Evolutionary conservation across 2,888 invertebrate species (phyloP).

Genomic region (Lypha dubia): DNA sequence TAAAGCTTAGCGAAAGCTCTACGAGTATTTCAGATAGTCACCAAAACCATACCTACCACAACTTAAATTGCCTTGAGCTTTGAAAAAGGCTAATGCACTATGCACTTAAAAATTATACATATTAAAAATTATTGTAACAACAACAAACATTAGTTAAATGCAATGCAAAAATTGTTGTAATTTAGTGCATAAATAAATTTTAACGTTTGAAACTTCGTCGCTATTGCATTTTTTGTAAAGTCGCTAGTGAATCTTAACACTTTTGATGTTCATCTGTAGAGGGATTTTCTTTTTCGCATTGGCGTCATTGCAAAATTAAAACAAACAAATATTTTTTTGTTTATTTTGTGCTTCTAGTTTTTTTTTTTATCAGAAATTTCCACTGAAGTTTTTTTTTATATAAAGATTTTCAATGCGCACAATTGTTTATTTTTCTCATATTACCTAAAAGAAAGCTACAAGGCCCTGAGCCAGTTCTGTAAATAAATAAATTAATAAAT

Average conservation of each 20-base stretch:
- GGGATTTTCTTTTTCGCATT: background rate
- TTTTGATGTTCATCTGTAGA: slow-evolving; percentile 1
- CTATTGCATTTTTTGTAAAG: background rate
- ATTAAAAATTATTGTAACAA: slow-evolving; percentile 15
- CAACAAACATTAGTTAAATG: slow-evolving; percentile 37
- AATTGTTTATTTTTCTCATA: background rate
- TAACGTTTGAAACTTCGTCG: background rate
- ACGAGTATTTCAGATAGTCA: slow-evolving; percentile 4
- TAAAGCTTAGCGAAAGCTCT: slow-evolving; percentile 48
- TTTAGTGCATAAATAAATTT: slow-evolving; percentile 40
- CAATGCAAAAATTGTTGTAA: slow-evolving; percentile 37
- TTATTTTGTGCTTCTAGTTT: background rate
- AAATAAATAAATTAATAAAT: no score
- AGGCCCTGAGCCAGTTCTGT: no score
- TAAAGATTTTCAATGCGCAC: background rate
- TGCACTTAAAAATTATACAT: slow-evolving; percentile 77
- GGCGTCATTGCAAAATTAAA: slow-evolving; percentile 27
- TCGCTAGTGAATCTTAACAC: background rate
- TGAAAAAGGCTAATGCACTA: slow-evolving; percentile 80
- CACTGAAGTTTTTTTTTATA: background rate
- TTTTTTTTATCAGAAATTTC: background rate
- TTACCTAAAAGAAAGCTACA: no score
- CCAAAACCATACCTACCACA: slow-evolving; percentile 61
- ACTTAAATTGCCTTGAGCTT: slow-evolving; percentile 75
- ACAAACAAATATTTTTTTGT: slow-evolving; percentile 10